These are phyloP conservation scores for Kryptolebias marmoratus DNA, from an alignment of 2,113 vertebrate species.

Conservation along the genomic window DNA sequence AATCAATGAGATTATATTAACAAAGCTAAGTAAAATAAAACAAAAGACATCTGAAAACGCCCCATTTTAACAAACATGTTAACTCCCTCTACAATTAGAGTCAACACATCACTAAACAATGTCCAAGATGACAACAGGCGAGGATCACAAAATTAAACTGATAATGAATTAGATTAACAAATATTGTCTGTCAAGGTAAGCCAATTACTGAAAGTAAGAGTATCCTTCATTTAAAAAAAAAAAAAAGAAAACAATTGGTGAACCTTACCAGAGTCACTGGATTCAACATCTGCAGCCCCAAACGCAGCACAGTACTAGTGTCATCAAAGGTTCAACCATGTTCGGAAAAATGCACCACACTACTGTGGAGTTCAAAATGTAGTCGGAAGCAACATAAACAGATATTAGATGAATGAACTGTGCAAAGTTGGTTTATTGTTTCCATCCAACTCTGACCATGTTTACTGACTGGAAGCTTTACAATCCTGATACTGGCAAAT, in stretches of 20 bases:
- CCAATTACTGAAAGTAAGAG: background rate
- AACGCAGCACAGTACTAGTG: conserved; percentile 31
- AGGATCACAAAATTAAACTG: background rate
- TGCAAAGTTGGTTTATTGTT: background rate
- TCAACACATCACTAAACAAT: background rate
- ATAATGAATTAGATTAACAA: background rate
- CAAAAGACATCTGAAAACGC: background rate
- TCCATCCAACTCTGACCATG: background rate
- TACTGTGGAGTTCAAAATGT: background rate
- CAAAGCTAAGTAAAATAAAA: background rate
- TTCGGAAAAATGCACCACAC: background rate
- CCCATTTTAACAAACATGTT: background rate
- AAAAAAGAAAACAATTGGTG: background rate
- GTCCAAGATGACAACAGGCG: background rate
- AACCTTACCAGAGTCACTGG: background rate
- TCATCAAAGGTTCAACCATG: background rate
- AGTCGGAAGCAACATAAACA: background rate
- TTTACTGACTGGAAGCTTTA: background rate
- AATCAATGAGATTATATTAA: background rate
- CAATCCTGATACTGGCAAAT: conserved; percentile 20
- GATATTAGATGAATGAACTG: conserved; percentile 2
- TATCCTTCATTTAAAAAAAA: conserved; percentile 55
- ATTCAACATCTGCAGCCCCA: background rate
- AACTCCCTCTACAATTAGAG: background rate
- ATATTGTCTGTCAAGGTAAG: background rate